Base-by-base conservation (phyloP, 2,888 invertebrate species). In the Microchrysa polita region DNA sequence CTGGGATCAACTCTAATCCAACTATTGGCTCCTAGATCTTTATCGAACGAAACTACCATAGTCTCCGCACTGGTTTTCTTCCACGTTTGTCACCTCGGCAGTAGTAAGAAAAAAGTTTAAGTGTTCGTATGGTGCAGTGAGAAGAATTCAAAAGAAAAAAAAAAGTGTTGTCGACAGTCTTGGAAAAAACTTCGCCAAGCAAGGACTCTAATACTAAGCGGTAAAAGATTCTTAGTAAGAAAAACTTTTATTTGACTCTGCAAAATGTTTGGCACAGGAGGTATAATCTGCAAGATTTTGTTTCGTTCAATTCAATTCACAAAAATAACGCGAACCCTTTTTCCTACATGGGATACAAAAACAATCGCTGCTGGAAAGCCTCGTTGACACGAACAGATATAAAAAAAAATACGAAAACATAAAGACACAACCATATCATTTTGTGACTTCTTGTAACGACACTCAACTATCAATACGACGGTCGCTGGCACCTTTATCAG, bases 1-100 rank as follows among this genome's bases (percentile, higher is more conserved):
- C 55, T 53, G 67, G 67, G 67, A 67, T 67, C 67, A 67, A 55
- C 42, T 14, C 55, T 67, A 53, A 67, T 67, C 67, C 67, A 34
- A 55, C 53, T 55, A 67, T 67, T 67, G 67, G 20, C 55, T 67
- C 40, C 67, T 10, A 55, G 53, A 67, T 67, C 18, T 53, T 34
- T 55, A 69, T 69, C 57, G 40, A 44, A 65, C 57, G 40, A 44
- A 65, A 69, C 57, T 40, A 55, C 18, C 4, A 42, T n/a, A n/a
- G n/a, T n/a, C 22, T 18, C n/a, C n/a, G 22, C n/a, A 10, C 14
- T 18, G 1, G 40, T 69, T 55, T 40, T 57, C 40, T 69, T n/a
- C 18, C 16, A 40, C 18, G 5, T 63, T 20, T 63, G 18, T 27
- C 55, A 55, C 55, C 16, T 57, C 52, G n/a, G 20, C 42, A n/a